Evolutionary conservation across 1,140 invertebrate species (phyloP).

Genomic region (Alviniconcha marisindica): DNA sequence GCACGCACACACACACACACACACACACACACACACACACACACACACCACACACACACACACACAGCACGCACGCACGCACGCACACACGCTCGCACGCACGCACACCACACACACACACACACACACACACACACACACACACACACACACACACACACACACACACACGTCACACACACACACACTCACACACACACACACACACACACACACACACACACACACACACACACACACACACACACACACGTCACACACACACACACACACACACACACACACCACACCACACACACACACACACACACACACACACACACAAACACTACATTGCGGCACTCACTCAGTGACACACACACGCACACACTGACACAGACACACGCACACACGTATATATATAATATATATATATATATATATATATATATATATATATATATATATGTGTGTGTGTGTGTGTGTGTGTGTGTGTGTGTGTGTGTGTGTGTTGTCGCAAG

Average conservation of each 20-base stretch:
- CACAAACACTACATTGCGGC: no score
- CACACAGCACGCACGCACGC: constrained; percentile 3
- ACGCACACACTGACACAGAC: not conserved
- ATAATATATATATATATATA: not conserved
- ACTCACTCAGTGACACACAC: not conserved
- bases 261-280: not conserved
- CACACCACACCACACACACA: not conserved
- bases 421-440: not conserved
- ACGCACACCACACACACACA: no score
- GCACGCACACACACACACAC: not conserved
- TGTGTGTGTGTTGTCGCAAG: not conserved
- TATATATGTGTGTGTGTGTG: not conserved
- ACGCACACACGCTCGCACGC: no score
- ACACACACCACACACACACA: not conserved
- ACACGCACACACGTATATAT: not conserved
- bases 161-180: no score
- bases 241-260: not conserved
- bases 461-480: not conserved
- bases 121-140: not conserved
- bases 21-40: not conserved
- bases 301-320: no score
- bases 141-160: constrained; percentile 16
- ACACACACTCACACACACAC: no score
- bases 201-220: constrained; percentile 8
- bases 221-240: constrained; percentile 17